Base-by-base conservation (phyloP, 2,113 vertebrate species). In the Tylochromis polylepis region DNA sequence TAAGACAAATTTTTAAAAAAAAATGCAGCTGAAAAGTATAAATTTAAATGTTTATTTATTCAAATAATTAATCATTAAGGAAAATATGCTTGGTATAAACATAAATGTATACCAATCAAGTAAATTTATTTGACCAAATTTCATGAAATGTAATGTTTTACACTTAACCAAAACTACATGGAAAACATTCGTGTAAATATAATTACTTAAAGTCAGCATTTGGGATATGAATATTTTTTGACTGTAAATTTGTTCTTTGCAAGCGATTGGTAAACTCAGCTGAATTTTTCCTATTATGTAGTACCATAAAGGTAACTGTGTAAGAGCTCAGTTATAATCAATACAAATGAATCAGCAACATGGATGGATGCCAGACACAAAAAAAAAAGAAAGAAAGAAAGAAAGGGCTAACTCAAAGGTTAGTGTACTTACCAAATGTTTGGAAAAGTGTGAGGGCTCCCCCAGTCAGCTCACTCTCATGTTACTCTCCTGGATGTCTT, bases 331-430 rank as follows among this genome's bases (percentile, higher is more conserved):
- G 80, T 67, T 36, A 49, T 70, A 87, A 91, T 94, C 94, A 87
- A 92, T 93, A 91, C 59, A 58, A 31, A 36, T 81, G 86, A 94
- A 56, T 89, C 67, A 87, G 15, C 81, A 84, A 20, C 18, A 59
- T 3, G 58, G 38, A 53, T 7, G 38, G 65, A 53, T 36, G 83
- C 84, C 86, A 92, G 49, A 72, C 24, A 14, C 46, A 77, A 46
- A 10, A 3, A 3, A 34, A 1, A 67, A 15, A 57, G 60, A 55
- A 15, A 3, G 5, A 36, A 34, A 65, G 60, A 38, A 67, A 38
- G 60, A 67, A 67, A 67, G 20, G 11, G 34, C 60, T 24, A 43
- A 84, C 62, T 90, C 91, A 94, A 93, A 94, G 94, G 94, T 95
- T 90, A 88, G 80, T 91, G 83, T 59, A 29, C 87, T 86, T 24